Percentiles rank a stretch among this genome's conserved stretches.
These are phyloP conservation scores for Tachycineta bicolor DNA, from an alignment of 2,113 vertebrate species.

Conservation along the genomic window DNA sequence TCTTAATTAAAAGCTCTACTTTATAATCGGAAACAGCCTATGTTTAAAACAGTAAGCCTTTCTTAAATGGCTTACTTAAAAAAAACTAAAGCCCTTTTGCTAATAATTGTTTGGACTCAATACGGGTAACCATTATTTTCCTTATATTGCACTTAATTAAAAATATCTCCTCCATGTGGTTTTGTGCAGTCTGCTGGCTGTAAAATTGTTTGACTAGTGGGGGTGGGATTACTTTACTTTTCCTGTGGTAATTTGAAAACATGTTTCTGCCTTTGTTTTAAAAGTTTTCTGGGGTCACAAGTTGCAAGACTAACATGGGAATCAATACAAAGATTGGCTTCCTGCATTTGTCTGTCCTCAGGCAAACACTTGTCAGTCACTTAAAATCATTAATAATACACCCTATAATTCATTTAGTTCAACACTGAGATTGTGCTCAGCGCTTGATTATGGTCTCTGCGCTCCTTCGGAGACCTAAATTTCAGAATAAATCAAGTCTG, in stretches of 20 bases:
- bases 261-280: constrained; percentile 38
- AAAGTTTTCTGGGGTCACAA: constrained; percentile 44
- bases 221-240: constrained; percentile 36
- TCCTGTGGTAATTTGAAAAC: constrained; percentile 53
- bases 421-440: not conserved
- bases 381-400: constrained; percentile 4
- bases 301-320: constrained; percentile 38
- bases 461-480: not conserved
- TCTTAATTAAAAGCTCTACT: constrained; percentile 78
- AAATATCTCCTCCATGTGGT: constrained; percentile 55
- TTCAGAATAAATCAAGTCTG: not conserved
- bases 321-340: constrained; percentile 24
- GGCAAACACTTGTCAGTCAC: not conserved
- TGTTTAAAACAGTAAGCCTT: constrained; percentile 46
- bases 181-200: constrained; percentile 50
- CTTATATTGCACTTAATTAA: constrained; percentile 53
- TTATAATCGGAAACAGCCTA: constrained; percentile 75
- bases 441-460: not conserved
- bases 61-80: constrained; percentile 70
- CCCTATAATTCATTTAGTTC: constrained; percentile 10
- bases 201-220: constrained; percentile 24
- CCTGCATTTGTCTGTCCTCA: constrained; percentile 40
- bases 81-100: constrained; percentile 47
- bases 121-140: not conserved
- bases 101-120: constrained; percentile 59